phyloP scores from a whole-genome alignment of 2,113 vertebrate genomes.

The Cacatua alba region DNA sequence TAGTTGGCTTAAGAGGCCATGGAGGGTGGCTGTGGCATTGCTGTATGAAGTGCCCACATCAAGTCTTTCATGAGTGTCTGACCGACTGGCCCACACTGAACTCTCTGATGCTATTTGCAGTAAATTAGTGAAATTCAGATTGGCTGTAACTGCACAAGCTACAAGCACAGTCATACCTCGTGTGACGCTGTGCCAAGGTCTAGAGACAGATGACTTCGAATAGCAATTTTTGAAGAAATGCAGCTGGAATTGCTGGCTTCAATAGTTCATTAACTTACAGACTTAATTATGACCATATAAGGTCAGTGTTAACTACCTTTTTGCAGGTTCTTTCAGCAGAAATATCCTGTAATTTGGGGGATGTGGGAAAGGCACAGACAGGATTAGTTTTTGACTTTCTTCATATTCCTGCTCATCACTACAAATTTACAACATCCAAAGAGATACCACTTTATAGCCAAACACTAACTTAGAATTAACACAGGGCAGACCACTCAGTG shows the following conservation, averaged over 20 bases:
- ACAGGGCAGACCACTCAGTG: neutral
- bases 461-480: neutral
- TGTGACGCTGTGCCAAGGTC: neutral
- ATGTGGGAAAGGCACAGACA: neutral
- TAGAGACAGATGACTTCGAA: neutral
- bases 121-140: neutral
- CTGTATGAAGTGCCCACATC: neutral
- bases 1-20: neutral
- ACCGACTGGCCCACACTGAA: neutral
- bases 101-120: neutral
- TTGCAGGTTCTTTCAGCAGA: neutral
- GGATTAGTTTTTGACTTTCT: neutral
- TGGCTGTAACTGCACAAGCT: neutral
- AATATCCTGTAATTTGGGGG: neutral
- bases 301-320: neutral
- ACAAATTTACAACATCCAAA: neutral
- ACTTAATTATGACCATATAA: neutral
- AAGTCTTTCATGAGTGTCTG: neutral
- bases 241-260: neutral
- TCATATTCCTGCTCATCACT: neutral
- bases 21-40: neutral
- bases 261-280: neutral
- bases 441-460: neutral
- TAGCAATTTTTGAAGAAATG: neutral
- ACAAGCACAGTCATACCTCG: neutral